Evolutionary conservation across 2,888 invertebrate species (phyloP).

Genomic region (Dolichopus griseipennis): DNA sequence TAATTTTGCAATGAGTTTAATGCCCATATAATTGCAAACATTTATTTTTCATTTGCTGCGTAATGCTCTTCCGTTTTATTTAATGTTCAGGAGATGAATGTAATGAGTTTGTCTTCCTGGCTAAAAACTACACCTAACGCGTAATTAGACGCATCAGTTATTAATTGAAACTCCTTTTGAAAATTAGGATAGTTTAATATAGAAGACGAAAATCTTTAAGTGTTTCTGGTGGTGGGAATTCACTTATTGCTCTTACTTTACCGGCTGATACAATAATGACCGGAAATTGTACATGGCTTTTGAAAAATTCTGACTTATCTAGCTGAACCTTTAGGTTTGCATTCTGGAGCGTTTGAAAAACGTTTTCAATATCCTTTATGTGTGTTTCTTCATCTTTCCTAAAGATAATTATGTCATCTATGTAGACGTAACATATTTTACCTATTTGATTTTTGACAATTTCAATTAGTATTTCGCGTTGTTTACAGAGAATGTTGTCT

Average conservation of each 20-base stretch:
- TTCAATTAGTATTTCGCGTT: not conserved
- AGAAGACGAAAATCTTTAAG: slow-evolving; percentile 14
- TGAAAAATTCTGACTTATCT: slow-evolving; percentile 15
- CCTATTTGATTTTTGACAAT: not conserved
- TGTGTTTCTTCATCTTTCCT: slow-evolving; percentile 17
- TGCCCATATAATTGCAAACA: slow-evolving; percentile 8
- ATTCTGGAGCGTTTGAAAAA: slow-evolving; percentile 16
- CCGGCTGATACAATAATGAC: slow-evolving; percentile 18
- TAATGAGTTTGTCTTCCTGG: not conserved
- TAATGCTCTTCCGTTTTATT: not conserved
- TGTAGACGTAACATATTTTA: slow-evolving; percentile 15
- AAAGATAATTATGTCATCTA: slow-evolving; percentile 20
- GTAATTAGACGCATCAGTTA: slow-evolving; percentile 14
- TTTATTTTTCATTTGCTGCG: not conserved
- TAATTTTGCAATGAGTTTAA: slow-evolving; percentile 13
- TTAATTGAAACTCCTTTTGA: slow-evolving; percentile 12
- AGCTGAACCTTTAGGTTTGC: slow-evolving; percentile 17
- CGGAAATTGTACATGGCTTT: slow-evolving; percentile 18
- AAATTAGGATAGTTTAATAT: slow-evolving; percentile 13
- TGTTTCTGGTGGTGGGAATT: slow-evolving; percentile 16
- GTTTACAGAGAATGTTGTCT: slow-evolving; percentile 20
- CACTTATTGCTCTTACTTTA: slow-evolving; percentile 17
- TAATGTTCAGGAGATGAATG: not conserved
- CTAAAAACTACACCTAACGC: slow-evolving; percentile 14
- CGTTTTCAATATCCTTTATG: slow-evolving; percentile 13